A percentile compares a stretch with the other conserved stretches of the same genome.
These are phyloP conservation scores for Serranus cabrilla DNA, from an alignment of 2,797 vertebrate genomes.

Conservation along the genomic window DNA sequence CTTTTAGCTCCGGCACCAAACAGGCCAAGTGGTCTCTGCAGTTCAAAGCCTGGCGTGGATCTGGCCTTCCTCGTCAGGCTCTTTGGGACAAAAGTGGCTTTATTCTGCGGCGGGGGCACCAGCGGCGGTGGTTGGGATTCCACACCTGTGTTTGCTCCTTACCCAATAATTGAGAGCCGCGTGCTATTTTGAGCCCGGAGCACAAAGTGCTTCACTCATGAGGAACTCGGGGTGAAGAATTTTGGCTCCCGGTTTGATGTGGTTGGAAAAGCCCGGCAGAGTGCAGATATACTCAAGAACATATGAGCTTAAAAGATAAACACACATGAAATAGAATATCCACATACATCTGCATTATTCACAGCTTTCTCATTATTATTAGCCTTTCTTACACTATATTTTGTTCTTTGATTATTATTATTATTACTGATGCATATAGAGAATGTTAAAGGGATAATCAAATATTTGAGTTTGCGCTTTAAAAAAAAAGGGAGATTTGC, in stretches of 20 bases:
- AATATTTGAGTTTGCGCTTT: not conserved
- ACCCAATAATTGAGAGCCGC: constrained; percentile 83
- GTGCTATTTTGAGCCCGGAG: constrained; percentile 82
- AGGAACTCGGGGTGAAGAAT: constrained; percentile 69
- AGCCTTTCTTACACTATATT: too few species aligned
- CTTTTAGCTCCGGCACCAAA: constrained; percentile 76
- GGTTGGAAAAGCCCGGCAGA: constrained; percentile 72
- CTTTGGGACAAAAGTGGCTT: constrained; percentile 83
- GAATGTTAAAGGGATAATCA: not conserved
- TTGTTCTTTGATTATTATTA: too few species aligned
- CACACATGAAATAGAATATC: constrained; percentile 31
- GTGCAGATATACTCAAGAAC: constrained; percentile 47
- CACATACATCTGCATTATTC: constrained; percentile 25
- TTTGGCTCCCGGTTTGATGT: constrained; percentile 76
- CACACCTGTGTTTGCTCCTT: constrained; percentile 89
- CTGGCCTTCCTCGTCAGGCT: constrained; percentile 75
- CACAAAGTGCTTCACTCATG: constrained; percentile 86
- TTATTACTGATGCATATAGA: not conserved
- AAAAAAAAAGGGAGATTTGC: not conserved
- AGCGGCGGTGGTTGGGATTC: constrained; percentile 72
- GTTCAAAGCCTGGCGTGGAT: constrained; percentile 82
- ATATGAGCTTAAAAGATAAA: constrained; percentile 48
- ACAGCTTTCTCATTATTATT: not conserved
- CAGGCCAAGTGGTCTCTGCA: constrained; percentile 75
- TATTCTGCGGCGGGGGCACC: constrained; percentile 75